These are phyloP conservation scores for Perdix hodgsoniae DNA, from an alignment of 2,797 vertebrate species.

Conservation along the genomic window DNA sequence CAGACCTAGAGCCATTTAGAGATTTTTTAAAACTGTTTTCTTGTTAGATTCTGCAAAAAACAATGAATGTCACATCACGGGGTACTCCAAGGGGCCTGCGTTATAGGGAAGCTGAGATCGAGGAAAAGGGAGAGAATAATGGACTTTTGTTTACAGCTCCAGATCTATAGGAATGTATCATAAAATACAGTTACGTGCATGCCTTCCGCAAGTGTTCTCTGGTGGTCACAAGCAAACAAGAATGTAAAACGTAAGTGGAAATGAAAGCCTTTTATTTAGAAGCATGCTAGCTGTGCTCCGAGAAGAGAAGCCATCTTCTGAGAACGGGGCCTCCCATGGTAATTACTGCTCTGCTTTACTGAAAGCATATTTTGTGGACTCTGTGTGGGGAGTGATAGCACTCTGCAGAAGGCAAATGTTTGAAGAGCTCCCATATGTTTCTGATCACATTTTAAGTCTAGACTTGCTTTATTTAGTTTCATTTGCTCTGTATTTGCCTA, in stretches of 20 bases:
- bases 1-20: background rate
- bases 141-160: constrained; percentile 21
- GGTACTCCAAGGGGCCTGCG: background rate
- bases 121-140: constrained; percentile 22
- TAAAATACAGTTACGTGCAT: background rate
- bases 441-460: constrained; percentile 82
- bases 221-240: constrained; percentile 25
- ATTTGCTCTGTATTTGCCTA: constrained; percentile 70
- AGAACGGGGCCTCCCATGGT: background rate
- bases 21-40: background rate
- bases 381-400: constrained; percentile 60
- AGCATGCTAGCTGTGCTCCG: constrained; percentile 2
- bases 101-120: background rate
- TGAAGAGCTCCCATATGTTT: constrained; percentile 79
- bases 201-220: constrained; percentile 27
- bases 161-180: background rate
- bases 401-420: constrained; percentile 68
- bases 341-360: constrained; percentile 51
- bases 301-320: background rate
- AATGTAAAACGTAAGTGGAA: constrained; percentile 41
- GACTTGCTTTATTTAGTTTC: constrained; percentile 80
- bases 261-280: constrained; percentile 35
- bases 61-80: rapidly evolving
- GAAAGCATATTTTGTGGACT: constrained; percentile 62
- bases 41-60: background rate